A percentile compares a stretch with the other conserved stretches of the same genome.
Conservation (phyloP, 2,797 vertebrate species). For the Sphenopsis melanotis region DNA sequence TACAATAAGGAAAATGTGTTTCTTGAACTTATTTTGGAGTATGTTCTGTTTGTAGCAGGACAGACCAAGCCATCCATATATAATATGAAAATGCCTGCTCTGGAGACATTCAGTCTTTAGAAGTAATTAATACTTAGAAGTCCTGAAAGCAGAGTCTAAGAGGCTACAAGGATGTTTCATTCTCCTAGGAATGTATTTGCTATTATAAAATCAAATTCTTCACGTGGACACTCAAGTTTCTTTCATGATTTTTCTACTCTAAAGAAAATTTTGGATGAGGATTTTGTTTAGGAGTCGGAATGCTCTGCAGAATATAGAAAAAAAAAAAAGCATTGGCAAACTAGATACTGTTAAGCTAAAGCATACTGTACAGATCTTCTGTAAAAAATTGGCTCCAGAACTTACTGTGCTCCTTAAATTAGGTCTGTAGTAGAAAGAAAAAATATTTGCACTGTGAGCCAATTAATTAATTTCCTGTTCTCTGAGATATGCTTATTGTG, state of each 20-base stretch:
- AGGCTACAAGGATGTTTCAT: neutral
- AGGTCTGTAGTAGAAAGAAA: neutral
- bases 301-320: neutral
- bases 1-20: neutral
- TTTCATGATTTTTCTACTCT: neutral
- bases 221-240: neutral
- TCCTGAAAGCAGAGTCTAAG: constrained; percentile 29
- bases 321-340: constrained; percentile 11
- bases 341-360: constrained; percentile 35
- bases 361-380: neutral
- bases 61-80: neutral
- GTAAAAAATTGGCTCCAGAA: constrained; percentile 16
- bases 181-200: neutral
- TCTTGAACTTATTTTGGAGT: neutral
- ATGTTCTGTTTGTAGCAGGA: neutral
- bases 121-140: constrained; percentile 52
- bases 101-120: neutral
- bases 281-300: constrained; percentile 3
- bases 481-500: neutral
- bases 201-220: constrained; percentile 9
- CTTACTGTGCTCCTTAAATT: neutral
- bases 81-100: constrained; percentile 1
- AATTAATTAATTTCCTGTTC: neutral
- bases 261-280: neutral
- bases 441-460: neutral